Base-by-base conservation (phyloP, 2,888 invertebrate genomes). In the Nebria salina region DNA sequence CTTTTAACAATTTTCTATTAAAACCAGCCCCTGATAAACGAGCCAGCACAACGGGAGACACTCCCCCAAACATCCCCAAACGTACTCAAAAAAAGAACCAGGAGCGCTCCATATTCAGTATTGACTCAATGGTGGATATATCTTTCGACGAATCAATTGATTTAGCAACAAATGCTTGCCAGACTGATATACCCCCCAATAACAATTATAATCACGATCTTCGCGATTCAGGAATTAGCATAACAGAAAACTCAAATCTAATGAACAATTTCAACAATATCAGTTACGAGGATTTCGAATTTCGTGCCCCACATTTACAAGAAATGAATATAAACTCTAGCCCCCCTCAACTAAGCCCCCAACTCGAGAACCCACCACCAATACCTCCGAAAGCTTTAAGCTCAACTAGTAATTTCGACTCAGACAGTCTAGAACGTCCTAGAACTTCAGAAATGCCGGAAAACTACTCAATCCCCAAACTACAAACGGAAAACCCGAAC, bases 11-110 rank as follows among this genome's bases (percentile, higher is more conserved):
- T 2, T 11, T 26, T 72, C 6, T 25, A 20, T 13, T 25, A 8
- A 7, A 66, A 87, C 43, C 83, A 91, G 91, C 91, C 25, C 91
- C 91, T 1, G 92, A 92, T 83, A 92, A 92, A 85, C 88, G 91
- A 82, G 88, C 89, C n/a, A 86, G 88, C 3, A 85, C 84, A 86
- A 88, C 86, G 15, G 89, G 88, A 43, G 89, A 88, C 77, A 85
- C 85, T 6, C 89, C 89, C 13, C 89, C 89, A 15, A 88, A 89
- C 83, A 87, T 90, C 80, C 89, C 90, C 8, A 85, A 90, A 86
- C 85, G 89, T 13, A 87, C 87, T 34, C 88, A 88, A 86, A 89
- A 89, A 75, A 91, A 89, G 87, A 83, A 89, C 85, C 84, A 90
- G 85, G 84, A 91, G 86, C 87, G 90, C 85, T 25, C 88, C 84